Evolutionary conservation across 2,888 invertebrate species (phyloP).

Genomic region (Temnothorax ravouxi): DNA sequence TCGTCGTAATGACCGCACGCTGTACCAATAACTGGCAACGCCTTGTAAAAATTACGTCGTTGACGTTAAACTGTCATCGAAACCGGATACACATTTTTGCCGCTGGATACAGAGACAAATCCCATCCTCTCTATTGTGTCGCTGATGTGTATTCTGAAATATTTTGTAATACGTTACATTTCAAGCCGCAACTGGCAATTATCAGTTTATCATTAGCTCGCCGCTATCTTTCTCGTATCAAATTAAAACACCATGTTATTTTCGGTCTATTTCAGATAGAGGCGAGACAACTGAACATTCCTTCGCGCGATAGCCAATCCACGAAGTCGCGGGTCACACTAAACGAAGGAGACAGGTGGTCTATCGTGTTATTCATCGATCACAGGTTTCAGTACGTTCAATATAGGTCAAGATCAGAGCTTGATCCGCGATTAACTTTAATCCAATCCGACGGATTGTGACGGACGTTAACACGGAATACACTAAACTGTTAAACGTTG

Average conservation of each 20-base stretch:
- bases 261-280: not conserved
- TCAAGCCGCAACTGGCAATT: not conserved
- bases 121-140: not conserved
- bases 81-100: not conserved
- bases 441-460: constrained; percentile 1
- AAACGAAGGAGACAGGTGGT: not conserved
- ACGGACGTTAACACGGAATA: not conserved
- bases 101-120: not conserved
- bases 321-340: not conserved
- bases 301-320: not conserved
- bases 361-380: constrained; percentile 10
- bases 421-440: constrained; percentile 15
- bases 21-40: not conserved
- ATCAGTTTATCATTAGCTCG: not conserved
- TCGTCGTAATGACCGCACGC: not conserved
- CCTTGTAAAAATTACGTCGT: constrained; percentile 11
- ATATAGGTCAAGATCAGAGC: constrained; percentile 30
- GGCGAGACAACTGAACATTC: not conserved
- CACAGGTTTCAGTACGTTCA: constrained; percentile 37
- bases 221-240: not conserved
- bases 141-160: not conserved
- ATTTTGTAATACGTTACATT: not conserved
- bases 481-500: not conserved
- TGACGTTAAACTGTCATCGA: not conserved
- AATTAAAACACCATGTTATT: not conserved